Base-by-base conservation (phyloP, 2,888 invertebrate species). In the Metallyticus violacea region DNA sequence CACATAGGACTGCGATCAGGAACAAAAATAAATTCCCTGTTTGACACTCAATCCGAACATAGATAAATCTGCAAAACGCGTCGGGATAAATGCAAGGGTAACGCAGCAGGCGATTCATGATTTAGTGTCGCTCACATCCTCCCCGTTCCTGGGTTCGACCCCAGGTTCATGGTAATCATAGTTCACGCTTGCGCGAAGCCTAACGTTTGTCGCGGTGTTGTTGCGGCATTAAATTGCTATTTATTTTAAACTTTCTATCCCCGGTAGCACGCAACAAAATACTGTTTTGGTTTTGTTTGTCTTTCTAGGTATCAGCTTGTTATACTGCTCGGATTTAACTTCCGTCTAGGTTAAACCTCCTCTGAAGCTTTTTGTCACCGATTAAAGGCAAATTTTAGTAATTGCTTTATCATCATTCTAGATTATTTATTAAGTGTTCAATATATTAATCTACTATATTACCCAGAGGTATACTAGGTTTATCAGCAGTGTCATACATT, bases 1-100 rank as follows among this genome's bases (percentile, higher is more conserved):
- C 62, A 82, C 76, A 27, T 82, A 62, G 76, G 26, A n/a, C 25
- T 26, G 76, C 26, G 29, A 76, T 82, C 76, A 76, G 25, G 82
- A 82, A 82, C 82, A 76, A 82, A 76, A 26, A 76, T 82, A 76
- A 76, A 76, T 82, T 76, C 40, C 76, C 26, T 9, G 26, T 26
- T 76, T 82, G 76, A 62, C 76, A 76, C 82, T 82, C 82, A 82
- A 76, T 76, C 82, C 82, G 82, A 82, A 25, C 82, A 82, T n/a
- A 76, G 76, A 82, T 82, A 82, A 82, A 82, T 82, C 82, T 82
- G 26, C 30, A 26, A 25, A 76, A 27, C 30, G 26, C 82, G 40
- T 40, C 76, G 62, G 26, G 26, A 26, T 26, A 9, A 76, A 82
- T 82, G 76, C 76, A 82, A 76, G 81, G 81, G 81, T 81, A n/a